Evolutionary conservation across 2,797 vertebrate species (phyloP), one percentile per base, ranked within the genome.

Genomic region (Ctenochaetus hawaiiensis): DNA sequence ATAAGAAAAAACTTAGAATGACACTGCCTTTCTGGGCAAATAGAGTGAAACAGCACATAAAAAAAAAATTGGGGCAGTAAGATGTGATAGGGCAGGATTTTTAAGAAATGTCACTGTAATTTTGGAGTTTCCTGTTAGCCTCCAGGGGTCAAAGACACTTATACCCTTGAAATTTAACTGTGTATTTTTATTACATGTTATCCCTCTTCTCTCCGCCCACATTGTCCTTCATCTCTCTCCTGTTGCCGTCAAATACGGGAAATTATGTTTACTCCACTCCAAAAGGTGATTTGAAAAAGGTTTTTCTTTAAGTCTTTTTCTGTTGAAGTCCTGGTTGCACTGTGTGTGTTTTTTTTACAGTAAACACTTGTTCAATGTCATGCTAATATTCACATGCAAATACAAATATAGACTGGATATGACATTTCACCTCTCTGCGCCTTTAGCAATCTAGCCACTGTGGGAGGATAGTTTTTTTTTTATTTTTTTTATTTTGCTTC

Each of bases 361-460:
- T 30, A 30, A 78, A 58, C 58, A 60, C 47, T 41, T 34, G 43
- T 57, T 70, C 60, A 70, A 13, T 51, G 52, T 48, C 60, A 78
- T 75, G 75, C 61, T 75, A 75, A 82, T 66, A 66, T 78, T 52
- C 49, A 74, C 64, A 76, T 44, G 54, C 30, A 48, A 75, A 75
- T 18, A 47, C 68, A 72, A 20, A 77, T 37, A 75, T 49, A 64
- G 49, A 65, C 45, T 82, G 45, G 20, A 61, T 68, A 48, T 52
- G 67, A 76, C 74, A 60, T 81, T 80, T 70, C 60, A 62, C 66
- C 57, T 43, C 63, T 66, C 57, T 84, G 75, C 66, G 83, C 80
- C 80, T 84, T 78, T 76, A 80, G 80, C 86, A 80, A 67, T 86
- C 76, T 80, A 69, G 73, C 66, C 63, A 59, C 69, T 47, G 76